phyloP scores from a whole-genome alignment of 37 sponge, comb jelly and placozoan genomes.

The Haliclona indistincta region DNA sequence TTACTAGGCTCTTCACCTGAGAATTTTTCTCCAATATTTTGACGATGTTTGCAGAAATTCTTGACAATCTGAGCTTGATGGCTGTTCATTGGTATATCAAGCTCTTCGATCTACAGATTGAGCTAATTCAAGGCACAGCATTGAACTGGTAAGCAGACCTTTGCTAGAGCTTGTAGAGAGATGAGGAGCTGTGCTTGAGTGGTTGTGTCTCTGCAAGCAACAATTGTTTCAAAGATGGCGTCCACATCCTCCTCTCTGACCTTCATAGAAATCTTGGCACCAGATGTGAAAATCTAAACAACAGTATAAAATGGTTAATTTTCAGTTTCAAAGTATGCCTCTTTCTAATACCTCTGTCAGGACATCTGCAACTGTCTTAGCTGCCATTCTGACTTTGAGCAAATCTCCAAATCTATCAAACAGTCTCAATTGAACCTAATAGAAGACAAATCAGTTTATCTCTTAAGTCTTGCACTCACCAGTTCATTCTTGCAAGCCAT shows the following conservation, averaged over 20 bases:
- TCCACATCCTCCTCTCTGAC: background rate
- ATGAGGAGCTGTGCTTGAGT: slow-evolving; percentile 43
- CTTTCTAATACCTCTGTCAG: slow-evolving; percentile 8
- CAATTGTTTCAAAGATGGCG: slow-evolving; percentile 3
- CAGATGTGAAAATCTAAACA: background rate
- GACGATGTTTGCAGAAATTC: slow-evolving; percentile 52
- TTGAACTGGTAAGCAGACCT: slow-evolving; percentile 18
- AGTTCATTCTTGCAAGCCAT: too few species aligned
- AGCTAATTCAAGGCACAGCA: background rate
- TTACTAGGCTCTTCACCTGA: slow-evolving; percentile 29
- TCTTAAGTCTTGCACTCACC: too few species aligned
- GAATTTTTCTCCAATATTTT: slow-evolving; percentile 37
- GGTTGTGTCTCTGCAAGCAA: background rate
- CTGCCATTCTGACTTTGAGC: background rate
- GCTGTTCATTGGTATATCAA: slow-evolving; percentile 64
- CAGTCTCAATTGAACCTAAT: background rate
- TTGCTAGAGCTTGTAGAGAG: slow-evolving; percentile 59
- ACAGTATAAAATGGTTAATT: too few species aligned
- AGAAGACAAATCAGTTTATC: background rate
- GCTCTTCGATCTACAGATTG: slow-evolving; percentile 56
- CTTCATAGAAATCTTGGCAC: background rate
- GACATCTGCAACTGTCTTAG: background rate
- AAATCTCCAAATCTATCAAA: slow-evolving; percentile 7
- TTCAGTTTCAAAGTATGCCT: too few species aligned
- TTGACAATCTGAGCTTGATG: slow-evolving; percentile 64